A percentile compares a stretch with the other conserved stretches of the same genome.
Conservation (phyloP, 2,888 invertebrate species). For the Ormyrus pomaceus region DNA sequence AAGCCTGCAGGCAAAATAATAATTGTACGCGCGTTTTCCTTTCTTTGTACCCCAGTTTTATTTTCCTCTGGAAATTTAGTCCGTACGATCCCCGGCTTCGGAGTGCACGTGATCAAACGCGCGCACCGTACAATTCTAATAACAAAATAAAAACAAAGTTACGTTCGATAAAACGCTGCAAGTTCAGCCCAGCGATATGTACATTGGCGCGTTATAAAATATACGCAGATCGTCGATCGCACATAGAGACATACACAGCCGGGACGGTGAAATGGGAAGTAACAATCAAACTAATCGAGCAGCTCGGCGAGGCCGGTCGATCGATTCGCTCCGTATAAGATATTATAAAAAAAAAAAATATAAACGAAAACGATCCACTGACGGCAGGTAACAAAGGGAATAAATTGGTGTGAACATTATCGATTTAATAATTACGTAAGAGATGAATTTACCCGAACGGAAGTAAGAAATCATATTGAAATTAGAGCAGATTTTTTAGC, state of each 20-base stretch:
- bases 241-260: constrained; percentile 20
- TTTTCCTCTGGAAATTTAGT: not conserved
- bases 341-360: not conserved
- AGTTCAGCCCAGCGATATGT: constrained; percentile 28
- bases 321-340: not conserved
- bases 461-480: constrained; percentile 22
- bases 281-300: constrained; percentile 43
- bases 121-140: not conserved
- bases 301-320: not conserved
- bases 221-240: constrained; percentile 29
- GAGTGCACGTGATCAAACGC: not conserved
- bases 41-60: not conserved
- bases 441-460: constrained; percentile 13
- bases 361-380: not conserved
- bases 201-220: constrained; percentile 39
- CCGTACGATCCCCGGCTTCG: constrained; percentile 16
- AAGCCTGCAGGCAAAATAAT: constrained; percentile 42
- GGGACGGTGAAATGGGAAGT: constrained; percentile 15
- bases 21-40: constrained; percentile 28
- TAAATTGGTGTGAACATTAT: not conserved
- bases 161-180: constrained; percentile 48
- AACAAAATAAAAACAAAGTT: constrained; percentile 16
- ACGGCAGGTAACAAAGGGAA: not conserved
- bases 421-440: constrained; percentile 43
- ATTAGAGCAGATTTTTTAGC: constrained; percentile 40